Evolutionary conservation across 2,888 invertebrate genomes (phyloP), one percentile per base, ranked within the genome.

Genomic region (Clanis bilineata): DNA sequence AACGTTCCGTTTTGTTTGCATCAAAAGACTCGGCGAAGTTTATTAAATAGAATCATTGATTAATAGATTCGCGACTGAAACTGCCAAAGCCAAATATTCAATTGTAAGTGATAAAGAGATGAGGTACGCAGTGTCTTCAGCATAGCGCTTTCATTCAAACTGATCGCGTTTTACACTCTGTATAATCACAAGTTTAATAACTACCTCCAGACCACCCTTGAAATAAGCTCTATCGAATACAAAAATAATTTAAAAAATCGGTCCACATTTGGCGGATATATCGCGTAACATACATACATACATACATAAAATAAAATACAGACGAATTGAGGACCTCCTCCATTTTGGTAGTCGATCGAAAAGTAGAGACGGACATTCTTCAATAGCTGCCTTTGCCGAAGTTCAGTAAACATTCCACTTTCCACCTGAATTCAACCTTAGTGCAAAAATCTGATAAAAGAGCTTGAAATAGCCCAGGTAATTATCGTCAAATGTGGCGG

Each of bases 11-110:
- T 79, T 76, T 79, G 77, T 79, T 80, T 75, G 73, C 70, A 68
- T 72, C 72, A 74, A 78, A 74, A 71, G 72, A 69, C 70, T 74
- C 70, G 67, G 70, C 68, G 64, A 73, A 79, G 72, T 77, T 77
- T 69, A 72, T 72, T 74, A 77, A 74, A 79, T 72, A 76, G 71
- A 76, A 76, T 76, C 74, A 69, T 72, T 75, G 74, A 78, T 79
- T 76, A 79, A 76, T 78, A 73, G 73, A 78, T 77, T 69, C 69
- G 64, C 60, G 72, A 70, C 67, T 73, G 67, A 63, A 64, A 71
- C 68, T 69, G 77, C 69, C 75, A 71, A 68, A 74, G 69, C 65
- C 71, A 70, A 74, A 68, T 67, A 77, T 71, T 71, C 70, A 68
- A 78, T 64, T 78, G 70, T 63, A 69, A 61, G 73, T 71, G 69